Percentiles rank a stretch among this genome's conserved stretches.
Evolutionary conservation across 2,888 invertebrate species (phyloP).

Genomic region (Andrena bicolor): DNA sequence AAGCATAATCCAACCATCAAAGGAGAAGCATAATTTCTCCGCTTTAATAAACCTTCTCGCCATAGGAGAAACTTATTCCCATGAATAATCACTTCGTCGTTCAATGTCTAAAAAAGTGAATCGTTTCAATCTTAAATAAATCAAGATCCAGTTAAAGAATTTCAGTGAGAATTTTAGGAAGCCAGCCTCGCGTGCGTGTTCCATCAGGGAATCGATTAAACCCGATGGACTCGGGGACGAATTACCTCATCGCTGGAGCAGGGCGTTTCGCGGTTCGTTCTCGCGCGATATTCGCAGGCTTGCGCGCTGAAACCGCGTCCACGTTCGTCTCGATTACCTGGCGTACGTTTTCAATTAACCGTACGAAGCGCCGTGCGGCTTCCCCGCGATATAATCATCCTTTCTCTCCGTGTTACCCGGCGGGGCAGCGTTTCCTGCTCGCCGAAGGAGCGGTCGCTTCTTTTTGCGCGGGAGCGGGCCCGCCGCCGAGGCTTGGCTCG

Average conservation of each 20-base stretch:
- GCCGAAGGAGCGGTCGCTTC: conserved; percentile 36
- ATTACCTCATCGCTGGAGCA: background rate
- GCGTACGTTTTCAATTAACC: conserved; percentile 41
- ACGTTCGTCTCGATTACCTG: conserved; percentile 1
- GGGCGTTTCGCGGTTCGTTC: background rate
- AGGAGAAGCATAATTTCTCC: background rate
- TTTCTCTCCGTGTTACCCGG: conserved; percentile 12
- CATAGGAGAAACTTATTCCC: too few relatives aligned
- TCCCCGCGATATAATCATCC: conserved; percentile 27
- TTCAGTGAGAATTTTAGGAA: too few relatives aligned
- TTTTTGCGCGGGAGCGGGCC: conserved; percentile 17
- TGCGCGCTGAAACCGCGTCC: background rate
- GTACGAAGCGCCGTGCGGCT: conserved; percentile 5
- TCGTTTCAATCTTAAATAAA: too few relatives aligned
- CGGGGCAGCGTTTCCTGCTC: conserved; percentile 27
- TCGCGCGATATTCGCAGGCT: conserved; percentile 16
- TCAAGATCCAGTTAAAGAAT: too few relatives aligned
- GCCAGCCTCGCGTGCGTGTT: too few relatives aligned
- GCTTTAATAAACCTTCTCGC: too few relatives aligned
- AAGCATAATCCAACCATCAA: background rate
- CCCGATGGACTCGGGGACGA: background rate
- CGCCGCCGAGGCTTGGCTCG: conserved; percentile 36
- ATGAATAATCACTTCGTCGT: too few relatives aligned
- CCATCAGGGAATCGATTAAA: background rate
- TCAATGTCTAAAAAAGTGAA: too few relatives aligned